Percentiles rank a stretch among this genome's conserved stretches.
Conservation (phyloP, 1,140 invertebrate species). For the Panulirus ornatus region DNA sequence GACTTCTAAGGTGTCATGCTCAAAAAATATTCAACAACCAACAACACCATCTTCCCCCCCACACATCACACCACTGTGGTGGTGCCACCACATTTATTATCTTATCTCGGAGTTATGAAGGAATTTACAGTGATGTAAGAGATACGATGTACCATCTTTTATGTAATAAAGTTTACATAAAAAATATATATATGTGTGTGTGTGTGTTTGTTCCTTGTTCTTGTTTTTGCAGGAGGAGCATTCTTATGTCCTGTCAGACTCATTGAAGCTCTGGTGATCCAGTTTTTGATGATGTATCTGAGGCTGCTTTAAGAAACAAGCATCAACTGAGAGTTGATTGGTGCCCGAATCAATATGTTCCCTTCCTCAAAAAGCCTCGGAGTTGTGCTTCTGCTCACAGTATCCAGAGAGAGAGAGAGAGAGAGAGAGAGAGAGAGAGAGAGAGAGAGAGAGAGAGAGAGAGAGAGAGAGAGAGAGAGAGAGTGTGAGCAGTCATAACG, state of each 20-base stretch:
- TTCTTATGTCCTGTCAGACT: neutral
- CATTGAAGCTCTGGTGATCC: too few relatives aligned
- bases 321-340: too few relatives aligned
- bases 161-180: conserved; percentile 69
- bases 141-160: conserved; percentile 66
- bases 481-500: neutral
- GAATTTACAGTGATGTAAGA: conserved; percentile 48
- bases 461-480: neutral
- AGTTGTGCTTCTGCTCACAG: neutral
- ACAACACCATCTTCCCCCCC: too few relatives aligned
- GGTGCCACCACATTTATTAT: neutral
- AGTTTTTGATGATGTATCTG: too few relatives aligned
- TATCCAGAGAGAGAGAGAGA: neutral
- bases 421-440: neutral
- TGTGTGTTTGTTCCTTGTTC: too few relatives aligned
- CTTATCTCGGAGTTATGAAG: conserved; percentile 41
- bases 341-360: neutral
- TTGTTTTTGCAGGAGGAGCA: neutral
- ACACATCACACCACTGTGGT: too few relatives aligned
- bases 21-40: too few relatives aligned
- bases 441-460: neutral
- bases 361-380: neutral
- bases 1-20: too few relatives aligned
- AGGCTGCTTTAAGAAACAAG: too few relatives aligned
- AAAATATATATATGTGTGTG: conserved; percentile 21